phyloP scores from a whole-genome alignment of 2,113 vertebrate species.

The Phaethornis superciliosus region DNA sequence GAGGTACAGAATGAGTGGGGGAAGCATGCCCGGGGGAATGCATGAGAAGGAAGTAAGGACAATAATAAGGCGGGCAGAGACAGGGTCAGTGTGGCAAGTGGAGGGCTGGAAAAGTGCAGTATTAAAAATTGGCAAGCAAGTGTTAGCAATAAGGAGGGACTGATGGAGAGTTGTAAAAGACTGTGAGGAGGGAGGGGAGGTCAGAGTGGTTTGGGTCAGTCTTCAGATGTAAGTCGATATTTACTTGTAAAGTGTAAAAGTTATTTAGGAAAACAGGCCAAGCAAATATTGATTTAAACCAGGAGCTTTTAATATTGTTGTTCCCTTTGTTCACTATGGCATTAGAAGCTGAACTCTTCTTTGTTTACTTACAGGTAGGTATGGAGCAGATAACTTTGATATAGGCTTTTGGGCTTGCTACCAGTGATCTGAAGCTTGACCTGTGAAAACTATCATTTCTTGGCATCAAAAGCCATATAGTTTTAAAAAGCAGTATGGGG shows the following conservation, averaged over 20 bases:
- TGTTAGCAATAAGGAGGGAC: neutral
- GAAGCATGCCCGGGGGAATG: neutral
- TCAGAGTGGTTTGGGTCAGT: neutral
- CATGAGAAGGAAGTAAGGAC: neutral
- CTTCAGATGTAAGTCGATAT: neutral
- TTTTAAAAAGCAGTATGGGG: neutral
- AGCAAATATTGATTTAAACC: slow-evolving; percentile 60
- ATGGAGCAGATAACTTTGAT: slow-evolving; percentile 31
- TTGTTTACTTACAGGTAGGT: slow-evolving; percentile 40
- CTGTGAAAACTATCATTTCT: slow-evolving; percentile 41
- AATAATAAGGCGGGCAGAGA: neutral
- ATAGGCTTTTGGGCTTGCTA: slow-evolving; percentile 18
- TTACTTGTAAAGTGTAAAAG: slow-evolving; percentile 32
- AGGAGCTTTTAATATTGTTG: slow-evolving; percentile 36
- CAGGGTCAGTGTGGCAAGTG: neutral
- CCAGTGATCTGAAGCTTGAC: slow-evolving; percentile 35
- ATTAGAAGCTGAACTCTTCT: slow-evolving; percentile 40
- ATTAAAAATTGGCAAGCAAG: neutral
- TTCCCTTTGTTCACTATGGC: neutral
- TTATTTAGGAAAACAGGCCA: slow-evolving; percentile 25
- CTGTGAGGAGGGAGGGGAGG: neutral
- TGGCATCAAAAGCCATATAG: neutral
- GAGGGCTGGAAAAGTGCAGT: neutral
- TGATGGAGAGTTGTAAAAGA: neutral
- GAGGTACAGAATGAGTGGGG: neutral